Base-by-base conservation (phyloP, 2,888 invertebrate genomes). In the Augiades crinisus region DNA sequence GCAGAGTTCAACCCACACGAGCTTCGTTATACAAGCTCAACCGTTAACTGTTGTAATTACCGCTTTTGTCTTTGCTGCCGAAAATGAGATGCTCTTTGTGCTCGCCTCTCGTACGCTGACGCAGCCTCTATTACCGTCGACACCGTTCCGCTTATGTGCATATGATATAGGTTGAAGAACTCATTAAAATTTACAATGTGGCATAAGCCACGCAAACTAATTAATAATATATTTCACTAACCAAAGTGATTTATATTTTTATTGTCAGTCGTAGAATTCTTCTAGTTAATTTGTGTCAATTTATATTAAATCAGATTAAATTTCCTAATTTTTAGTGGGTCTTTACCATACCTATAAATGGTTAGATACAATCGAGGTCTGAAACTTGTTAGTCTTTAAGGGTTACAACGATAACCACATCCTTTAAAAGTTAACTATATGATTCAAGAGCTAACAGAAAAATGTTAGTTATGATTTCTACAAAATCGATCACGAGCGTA, bases 1-100 rank as follows among this genome's bases (percentile, higher is more conserved):
- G 43, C 43, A 50, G 12, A 44, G 50, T 37, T 51, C 50, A 37
- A 51, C 43, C 43, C 37, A 51, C 44, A 44, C 37, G 36, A 30
- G 50, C 36, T 51, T 51, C 44, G 44, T 44, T 51, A 37, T 44
- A 44, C 50, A 44, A 44, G 44, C 57, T 54, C 60, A 58, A 70
- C 70, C 68, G 71, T 72, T 74, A 72, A 67, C 65, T 61, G 64
- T 70, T 69, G 70, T 84, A 82, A 82, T 85, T 81, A 71, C 72
- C 58, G 77, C 81, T 80, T 81, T 84, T 84, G 84, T 84, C 81
- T 84, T 81, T 81, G 75, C 69, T 70, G 72, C 72, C 77, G 71
- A 78, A 78, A 78, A 79, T 81, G 78, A 81, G 78, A 73, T 70
- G 70, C 69, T 73, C 76, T 80, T 81, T 80, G 80, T 81, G 65